Percentiles rank a stretch among this genome's conserved stretches.
These are phyloP conservation scores for Clinocottus analis DNA, from an alignment of 2,113 vertebrate species.

Conservation along the genomic window DNA sequence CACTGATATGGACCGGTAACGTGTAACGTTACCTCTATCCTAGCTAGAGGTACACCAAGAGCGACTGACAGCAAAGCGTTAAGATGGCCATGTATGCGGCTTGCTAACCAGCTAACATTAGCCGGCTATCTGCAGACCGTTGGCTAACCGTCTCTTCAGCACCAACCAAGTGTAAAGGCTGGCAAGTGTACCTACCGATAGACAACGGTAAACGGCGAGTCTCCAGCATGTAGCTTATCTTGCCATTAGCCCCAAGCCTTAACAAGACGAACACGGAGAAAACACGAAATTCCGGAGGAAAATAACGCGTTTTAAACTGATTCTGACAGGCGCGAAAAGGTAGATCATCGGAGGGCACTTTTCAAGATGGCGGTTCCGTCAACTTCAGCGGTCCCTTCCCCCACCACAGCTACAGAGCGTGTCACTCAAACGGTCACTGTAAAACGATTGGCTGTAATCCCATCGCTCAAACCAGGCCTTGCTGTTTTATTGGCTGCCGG, in stretches of 20 bases:
- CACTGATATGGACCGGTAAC: neutral
- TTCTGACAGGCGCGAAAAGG: constrained; percentile 83
- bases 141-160: constrained; percentile 72
- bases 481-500: constrained; percentile 50
- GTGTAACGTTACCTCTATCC: neutral
- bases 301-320: constrained; percentile 79
- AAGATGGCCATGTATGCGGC: constrained; percentile 52
- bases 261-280: constrained; percentile 35
- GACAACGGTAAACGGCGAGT: constrained; percentile 69
- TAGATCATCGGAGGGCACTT: constrained; percentile 78
- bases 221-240: constrained; percentile 76
- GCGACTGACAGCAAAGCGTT: constrained; percentile 32
- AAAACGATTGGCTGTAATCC: constrained; percentile 70
- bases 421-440: constrained; percentile 67
- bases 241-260: constrained; percentile 55
- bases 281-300: constrained; percentile 35
- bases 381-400: constrained; percentile 84
- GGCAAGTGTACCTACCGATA: constrained; percentile 81
- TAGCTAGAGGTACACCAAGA: constrained; percentile 1
- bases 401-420: constrained; percentile 70
- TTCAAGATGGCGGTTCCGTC: constrained; percentile 87
- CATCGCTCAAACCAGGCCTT: constrained; percentile 31
- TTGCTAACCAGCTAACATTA: constrained; percentile 63
- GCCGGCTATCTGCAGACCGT: constrained; percentile 66
- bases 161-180: constrained; percentile 68